Base-by-base conservation (phyloP, 2,797 vertebrate genomes). In the Premnoplex brunnescens region DNA sequence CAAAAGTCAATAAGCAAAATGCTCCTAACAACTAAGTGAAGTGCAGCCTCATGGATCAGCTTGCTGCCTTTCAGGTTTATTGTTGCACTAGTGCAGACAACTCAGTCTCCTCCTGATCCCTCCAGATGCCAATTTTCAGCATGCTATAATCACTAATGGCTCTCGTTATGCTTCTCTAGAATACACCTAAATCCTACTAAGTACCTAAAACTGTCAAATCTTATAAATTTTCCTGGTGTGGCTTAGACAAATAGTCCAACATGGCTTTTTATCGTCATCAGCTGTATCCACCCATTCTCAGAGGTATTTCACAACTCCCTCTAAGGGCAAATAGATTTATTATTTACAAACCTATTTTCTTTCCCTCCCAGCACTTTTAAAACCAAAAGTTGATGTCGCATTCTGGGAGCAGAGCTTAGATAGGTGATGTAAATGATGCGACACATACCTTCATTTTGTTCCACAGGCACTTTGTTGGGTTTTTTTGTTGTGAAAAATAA, bases 401-500 rank as follows among this genome's bases (percentile, higher is more conserved):
- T 68, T 68, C 27, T 62, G 74, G 34, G 15, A 74, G 24, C 12
- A 89, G 20, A 64, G 5, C 19, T 78, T 46, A 71, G 41, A 15
- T 78, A 44, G 27, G 8, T 54, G 15, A 54, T 55, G 39, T 55
- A 89, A 86, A 56, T 74, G 22, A 26, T 54, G 24, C 43, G 63
- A 37, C 12, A 21, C 8, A 22, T 12, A 39, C 37, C 14, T 43
- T 68, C 8, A 30, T 90, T 94, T 88, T 93, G 41, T 62, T 51
- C 67, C 43, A 74, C 28, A 76, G 58, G 43, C 30, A 43, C 23
- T 79, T 85, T 63, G 39, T 3, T 3, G 9, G 15, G 6, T 7
- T 48, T 81, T 86, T 88, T 96, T 96, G 69, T 89, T 43, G 36
- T 95, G 69, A 93, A 93, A 93, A 92, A 84, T 78, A 93, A 97